A percentile compares a stretch with the other conserved stretches of the same genome.
Conservation (phyloP, 1,140 invertebrate genomes). For the Magallana gigas region DNA sequence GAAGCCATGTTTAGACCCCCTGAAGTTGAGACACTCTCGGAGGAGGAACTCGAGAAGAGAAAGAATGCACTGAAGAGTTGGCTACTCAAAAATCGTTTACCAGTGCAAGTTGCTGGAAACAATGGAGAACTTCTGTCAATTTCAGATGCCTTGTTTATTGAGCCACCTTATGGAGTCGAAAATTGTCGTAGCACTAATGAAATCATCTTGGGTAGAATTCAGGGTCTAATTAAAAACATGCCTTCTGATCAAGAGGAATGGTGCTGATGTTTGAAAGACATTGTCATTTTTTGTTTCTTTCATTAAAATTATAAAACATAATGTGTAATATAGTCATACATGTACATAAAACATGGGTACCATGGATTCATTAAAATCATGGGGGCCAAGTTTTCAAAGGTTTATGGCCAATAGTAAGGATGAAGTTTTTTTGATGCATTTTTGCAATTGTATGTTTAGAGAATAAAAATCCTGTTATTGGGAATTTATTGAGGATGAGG, state of each 20-base stretch:
- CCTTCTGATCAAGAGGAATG: constrained; percentile 72
- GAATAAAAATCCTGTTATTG: no score
- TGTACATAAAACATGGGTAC: no score
- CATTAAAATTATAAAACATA: neutral
- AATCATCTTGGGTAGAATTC: constrained; percentile 77
- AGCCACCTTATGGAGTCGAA: constrained; percentile 74
- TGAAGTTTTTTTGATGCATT: no score
- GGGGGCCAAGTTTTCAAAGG: no score
- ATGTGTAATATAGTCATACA: no score
- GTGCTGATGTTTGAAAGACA: constrained; percentile 50
- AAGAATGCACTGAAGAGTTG: constrained; percentile 71
- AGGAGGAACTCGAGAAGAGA: constrained; percentile 67
- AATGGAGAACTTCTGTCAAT: constrained; percentile 68
- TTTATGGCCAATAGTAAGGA: no score
- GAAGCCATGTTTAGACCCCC: constrained; percentile 68
- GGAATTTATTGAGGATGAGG: no score
- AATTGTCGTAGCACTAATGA: constrained; percentile 77
- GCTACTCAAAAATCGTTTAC: constrained; percentile 75
- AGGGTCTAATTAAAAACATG: constrained; percentile 77
- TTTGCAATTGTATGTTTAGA: no score
- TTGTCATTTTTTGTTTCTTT: neutral
- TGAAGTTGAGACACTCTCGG: constrained; percentile 51
- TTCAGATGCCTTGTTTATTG: constrained; percentile 73
- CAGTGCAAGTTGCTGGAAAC: constrained; percentile 64
- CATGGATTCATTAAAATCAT: no score